Conservation (phyloP, 2,113 vertebrate species). For the Hystrix cristata region DNA sequence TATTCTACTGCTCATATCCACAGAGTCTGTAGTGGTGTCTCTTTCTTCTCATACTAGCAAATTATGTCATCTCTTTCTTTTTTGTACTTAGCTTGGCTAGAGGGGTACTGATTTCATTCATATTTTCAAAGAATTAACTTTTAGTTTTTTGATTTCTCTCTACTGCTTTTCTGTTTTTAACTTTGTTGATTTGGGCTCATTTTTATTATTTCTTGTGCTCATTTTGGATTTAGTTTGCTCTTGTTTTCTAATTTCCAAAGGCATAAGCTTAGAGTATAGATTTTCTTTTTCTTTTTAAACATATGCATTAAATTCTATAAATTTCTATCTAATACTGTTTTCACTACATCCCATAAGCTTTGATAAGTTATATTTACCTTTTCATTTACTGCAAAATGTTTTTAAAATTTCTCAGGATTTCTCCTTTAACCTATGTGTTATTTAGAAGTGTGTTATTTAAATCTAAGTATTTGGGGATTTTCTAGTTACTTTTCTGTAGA, state of each 20-base stretch:
- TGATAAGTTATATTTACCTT: background rate
- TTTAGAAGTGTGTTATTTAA: background rate
- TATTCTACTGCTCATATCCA: background rate
- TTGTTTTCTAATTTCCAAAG: background rate
- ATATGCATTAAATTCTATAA: background rate
- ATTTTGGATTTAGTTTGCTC: background rate
- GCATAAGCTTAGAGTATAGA: background rate
- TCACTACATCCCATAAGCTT: background rate
- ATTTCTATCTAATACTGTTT: background rate
- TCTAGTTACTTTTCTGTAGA: background rate
- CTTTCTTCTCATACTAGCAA: background rate
- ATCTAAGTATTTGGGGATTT: background rate
- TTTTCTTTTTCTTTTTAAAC: background rate
- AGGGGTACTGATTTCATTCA: background rate
- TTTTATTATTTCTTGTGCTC: background rate
- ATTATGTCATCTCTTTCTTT: background rate
- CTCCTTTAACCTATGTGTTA: background rate
- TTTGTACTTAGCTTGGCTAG: background rate
- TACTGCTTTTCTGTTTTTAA: background rate
- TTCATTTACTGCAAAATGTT: background rate
- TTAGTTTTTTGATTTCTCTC: background rate
- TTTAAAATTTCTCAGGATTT: background rate
- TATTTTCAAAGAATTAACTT: background rate
- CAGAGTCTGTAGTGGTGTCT: background rate
- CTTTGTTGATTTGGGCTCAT: background rate